phyloP scores from a whole-genome alignment of 1,140 invertebrate species.

The Cheumatopsyche charites region DNA sequence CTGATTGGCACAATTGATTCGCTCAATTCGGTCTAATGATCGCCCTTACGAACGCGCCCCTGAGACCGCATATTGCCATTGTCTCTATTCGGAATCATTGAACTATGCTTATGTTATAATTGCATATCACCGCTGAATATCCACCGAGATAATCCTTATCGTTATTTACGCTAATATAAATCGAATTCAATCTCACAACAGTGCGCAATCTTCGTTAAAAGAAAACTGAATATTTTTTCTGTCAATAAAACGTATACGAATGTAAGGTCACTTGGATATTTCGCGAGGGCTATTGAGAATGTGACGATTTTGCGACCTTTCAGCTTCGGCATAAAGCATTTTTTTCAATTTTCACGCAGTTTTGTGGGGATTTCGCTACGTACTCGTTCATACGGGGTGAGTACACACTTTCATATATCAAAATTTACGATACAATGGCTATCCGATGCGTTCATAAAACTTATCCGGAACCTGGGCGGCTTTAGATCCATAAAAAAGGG shows the following conservation, averaged over 20 bases:
- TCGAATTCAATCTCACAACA: no score
- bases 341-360: conserved; percentile 3
- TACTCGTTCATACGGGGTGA: not conserved
- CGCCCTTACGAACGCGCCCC: not conserved
- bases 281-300: no score
- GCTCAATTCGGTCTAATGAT: conserved; percentile 26
- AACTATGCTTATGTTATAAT: no score
- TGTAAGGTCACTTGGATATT: no score
- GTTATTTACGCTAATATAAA: no score
- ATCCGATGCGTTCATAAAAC: conserved; percentile 26
- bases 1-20: conserved; percentile 35
- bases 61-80: not conserved
- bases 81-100: no score
- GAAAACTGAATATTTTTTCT: no score
- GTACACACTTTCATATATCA: conserved; percentile 7
- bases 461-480: conserved; percentile 26
- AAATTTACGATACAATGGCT: conserved; percentile 16
- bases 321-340: not conserved
- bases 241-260: no score
- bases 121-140: no score
- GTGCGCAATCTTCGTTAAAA: no score
- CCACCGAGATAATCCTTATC: no score
- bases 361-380: not conserved
- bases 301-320: not conserved
- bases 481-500: conserved; percentile 31